phyloP scores from a whole-genome alignment of 2,797 vertebrate species.

The Myotis vivesi region DNA sequence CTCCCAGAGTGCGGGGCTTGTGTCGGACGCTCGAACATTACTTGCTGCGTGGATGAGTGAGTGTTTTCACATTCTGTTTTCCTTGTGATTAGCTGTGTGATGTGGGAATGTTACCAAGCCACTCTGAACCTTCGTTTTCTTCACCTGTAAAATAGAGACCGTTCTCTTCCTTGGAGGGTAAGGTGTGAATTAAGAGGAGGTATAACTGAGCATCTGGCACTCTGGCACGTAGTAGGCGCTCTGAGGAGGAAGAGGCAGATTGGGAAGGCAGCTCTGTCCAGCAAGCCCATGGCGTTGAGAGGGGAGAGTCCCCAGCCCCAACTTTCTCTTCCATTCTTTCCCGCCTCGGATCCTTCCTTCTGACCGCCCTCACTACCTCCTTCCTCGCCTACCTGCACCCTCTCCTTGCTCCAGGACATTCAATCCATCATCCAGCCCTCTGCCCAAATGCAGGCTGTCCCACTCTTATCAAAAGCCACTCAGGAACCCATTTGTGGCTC shows the following conservation, averaged over 20 bases:
- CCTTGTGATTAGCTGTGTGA: background rate
- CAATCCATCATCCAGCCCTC: background rate
- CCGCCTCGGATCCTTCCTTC: background rate
- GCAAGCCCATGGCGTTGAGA: background rate
- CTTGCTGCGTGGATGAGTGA: background rate
- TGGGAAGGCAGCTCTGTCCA: background rate
- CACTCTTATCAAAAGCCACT: background rate
- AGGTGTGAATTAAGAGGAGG: accelerated
- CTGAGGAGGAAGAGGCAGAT: background rate
- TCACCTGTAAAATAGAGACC: background rate
- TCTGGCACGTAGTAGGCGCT: background rate
- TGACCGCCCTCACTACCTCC: background rate
- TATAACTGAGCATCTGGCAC: accelerated
- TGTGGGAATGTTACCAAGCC: background rate
- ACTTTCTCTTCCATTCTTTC: background rate
- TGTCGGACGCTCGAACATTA: accelerated
- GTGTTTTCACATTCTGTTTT: background rate
- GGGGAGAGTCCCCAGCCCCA: accelerated
- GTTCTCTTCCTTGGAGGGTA: background rate
- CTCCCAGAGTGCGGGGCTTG: background rate
- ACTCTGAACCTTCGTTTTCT: background rate
- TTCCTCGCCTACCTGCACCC: background rate
- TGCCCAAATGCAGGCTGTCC: background rate
- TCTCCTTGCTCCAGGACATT: background rate
- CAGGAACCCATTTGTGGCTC: background rate